phyloP scores from a whole-genome alignment of 2,797 vertebrate species.

The Phyllotis vaccarum region DNA sequence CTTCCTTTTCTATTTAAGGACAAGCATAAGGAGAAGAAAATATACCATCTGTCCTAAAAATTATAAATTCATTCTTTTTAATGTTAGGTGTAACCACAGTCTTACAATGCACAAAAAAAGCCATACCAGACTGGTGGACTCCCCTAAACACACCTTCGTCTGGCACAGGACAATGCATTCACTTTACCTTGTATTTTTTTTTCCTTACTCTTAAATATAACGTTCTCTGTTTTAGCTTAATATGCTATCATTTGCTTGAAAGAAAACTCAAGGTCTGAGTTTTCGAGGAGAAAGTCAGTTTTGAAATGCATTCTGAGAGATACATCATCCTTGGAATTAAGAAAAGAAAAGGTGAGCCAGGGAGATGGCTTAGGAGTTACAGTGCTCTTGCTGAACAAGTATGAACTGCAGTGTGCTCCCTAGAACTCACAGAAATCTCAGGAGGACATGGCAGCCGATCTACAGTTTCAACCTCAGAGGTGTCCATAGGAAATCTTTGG shows the following conservation, averaged over 20 bases:
- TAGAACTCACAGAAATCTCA: not conserved
- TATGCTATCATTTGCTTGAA: not conserved
- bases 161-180: not conserved
- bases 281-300: constrained; percentile 14
- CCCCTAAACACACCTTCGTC: constrained; percentile 30
- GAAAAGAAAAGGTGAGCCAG: not conserved
- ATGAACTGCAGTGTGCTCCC: not conserved
- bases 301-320: constrained; percentile 48
- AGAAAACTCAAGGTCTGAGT: constrained; percentile 17
- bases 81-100: constrained; percentile 22
- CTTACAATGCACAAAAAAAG: constrained; percentile 37
- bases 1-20: constrained; percentile 44
- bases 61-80: constrained; percentile 58
- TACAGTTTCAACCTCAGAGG: not conserved
- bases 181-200: constrained; percentile 33
- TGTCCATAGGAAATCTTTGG: not conserved
- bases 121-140: not conserved
- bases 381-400: not conserved
- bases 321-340: not conserved
- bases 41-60: constrained; percentile 61
- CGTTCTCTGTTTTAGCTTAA: constrained; percentile 50
- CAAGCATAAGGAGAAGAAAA: constrained; percentile 39
- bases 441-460: not conserved
- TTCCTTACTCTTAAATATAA: constrained; percentile 51
- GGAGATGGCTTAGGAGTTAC: not conserved